These are phyloP conservation scores for Bathynomus jamesi DNA, from an alignment of 1,140 invertebrate genomes.

Conservation along the genomic window DNA sequence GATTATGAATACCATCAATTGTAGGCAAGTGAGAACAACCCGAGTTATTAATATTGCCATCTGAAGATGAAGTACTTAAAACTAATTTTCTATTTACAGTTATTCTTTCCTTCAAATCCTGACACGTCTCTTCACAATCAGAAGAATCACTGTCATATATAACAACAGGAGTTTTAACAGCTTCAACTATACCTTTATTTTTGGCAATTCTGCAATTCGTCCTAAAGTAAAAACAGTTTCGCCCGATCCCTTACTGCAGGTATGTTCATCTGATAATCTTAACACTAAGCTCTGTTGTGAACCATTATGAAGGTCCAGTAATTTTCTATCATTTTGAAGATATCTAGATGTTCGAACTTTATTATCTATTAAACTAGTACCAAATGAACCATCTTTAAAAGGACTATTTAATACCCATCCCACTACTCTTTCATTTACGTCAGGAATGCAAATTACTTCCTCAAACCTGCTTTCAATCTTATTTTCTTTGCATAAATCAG, in stretches of 20 bases:
- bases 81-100: too few species aligned
- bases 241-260: neutral
- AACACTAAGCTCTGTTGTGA: neutral
- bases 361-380: conserved; percentile 20
- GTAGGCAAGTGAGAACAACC: too few species aligned
- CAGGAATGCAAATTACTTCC: too few species aligned
- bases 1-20: too few species aligned
- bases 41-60: too few species aligned
- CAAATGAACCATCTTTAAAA: conserved; percentile 33
- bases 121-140: too few species aligned
- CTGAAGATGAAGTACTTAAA: too few species aligned
- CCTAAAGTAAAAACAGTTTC: conserved; percentile 2
- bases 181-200: too few species aligned
- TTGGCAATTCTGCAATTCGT: conserved; percentile 8
- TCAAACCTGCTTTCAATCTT: neutral
- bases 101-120: too few species aligned
- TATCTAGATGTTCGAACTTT: too few species aligned
- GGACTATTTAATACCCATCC: conserved; percentile 28
- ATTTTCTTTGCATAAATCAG: neutral
- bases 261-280: neutral
- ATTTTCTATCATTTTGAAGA: too few species aligned
- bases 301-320: too few species aligned
- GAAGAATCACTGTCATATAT: neutral
- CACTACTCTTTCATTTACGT: neutral
- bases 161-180: neutral